Percentiles rank a stretch among this genome's conserved stretches.
phyloP scores from a whole-genome alignment of 35 echinoderm and acorn worm species.

The Lytechinus variegatus region DNA sequence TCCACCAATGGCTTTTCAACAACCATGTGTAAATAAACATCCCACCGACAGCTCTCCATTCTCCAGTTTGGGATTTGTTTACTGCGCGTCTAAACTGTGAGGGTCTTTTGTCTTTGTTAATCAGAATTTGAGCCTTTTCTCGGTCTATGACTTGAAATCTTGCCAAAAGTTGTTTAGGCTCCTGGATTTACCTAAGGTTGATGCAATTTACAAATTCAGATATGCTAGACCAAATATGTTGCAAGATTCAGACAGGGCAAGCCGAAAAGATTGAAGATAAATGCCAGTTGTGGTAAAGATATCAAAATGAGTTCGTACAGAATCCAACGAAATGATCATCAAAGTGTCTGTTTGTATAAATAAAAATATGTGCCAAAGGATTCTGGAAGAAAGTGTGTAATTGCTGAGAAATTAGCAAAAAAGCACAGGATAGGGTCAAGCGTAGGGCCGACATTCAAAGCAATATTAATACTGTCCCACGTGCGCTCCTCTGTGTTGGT shows the following conservation, averaged over 20 bases:
- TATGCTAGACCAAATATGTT: background rate
- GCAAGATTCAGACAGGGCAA: background rate
- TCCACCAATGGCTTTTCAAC: conserved; percentile 1
- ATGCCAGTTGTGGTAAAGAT: too few relatives aligned
- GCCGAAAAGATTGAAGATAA: background rate
- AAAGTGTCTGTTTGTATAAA: too few relatives aligned
- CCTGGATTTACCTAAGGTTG: background rate
- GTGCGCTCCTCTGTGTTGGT: too few relatives aligned
- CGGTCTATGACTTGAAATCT: background rate
- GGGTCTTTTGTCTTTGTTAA: background rate
- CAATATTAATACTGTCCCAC: too few relatives aligned
- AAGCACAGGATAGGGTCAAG: too few relatives aligned
- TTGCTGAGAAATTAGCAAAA: too few relatives aligned
- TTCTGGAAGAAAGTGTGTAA: too few relatives aligned
- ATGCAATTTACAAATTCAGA: background rate
- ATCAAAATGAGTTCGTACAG: too few relatives aligned
- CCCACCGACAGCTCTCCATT: background rate
- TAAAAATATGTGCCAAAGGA: too few relatives aligned
- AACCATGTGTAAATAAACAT: conserved; percentile 6
- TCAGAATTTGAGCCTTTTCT: conserved; percentile 3
- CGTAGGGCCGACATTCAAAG: too few relatives aligned
- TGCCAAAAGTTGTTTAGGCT: background rate
- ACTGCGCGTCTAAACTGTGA: background rate
- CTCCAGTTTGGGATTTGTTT: background rate
- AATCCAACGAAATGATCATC: too few relatives aligned